Evolutionary conservation across 2,888 invertebrate genomes (phyloP).

Genomic region (Nephrotoma flavescens): DNA sequence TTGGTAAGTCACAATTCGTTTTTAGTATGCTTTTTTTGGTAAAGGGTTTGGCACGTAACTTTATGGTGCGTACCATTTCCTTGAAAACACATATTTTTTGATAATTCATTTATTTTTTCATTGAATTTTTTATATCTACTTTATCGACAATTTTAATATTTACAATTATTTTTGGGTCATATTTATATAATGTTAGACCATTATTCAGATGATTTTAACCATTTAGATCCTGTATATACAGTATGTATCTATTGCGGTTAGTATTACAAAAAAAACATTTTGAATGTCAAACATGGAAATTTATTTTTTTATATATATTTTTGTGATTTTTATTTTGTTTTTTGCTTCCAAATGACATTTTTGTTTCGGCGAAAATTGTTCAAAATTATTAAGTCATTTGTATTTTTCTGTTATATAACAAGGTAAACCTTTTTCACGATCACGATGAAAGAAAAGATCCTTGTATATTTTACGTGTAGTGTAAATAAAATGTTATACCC

Average conservation of each 20-base stretch:
- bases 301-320: neutral
- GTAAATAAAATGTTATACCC: neutral
- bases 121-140: neutral
- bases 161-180: neutral
- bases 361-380: neutral
- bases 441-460: neutral
- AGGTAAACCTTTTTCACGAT: neutral
- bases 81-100: neutral
- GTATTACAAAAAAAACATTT: neutral
- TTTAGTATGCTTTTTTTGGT: neutral
- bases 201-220: neutral
- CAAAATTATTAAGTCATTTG: neutral
- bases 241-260: neutral
- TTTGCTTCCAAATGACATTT: neutral
- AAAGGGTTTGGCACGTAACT: neutral
- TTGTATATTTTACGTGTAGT: neutral
- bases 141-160: neutral
- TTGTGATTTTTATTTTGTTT: neutral
- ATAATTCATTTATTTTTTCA: neutral
- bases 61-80: neutral
- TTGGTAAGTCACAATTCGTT: slow-evolving; percentile 37
- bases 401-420: neutral
- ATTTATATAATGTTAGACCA: neutral
- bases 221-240: neutral
- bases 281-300: neutral